A percentile compares a stretch with the other conserved stretches of the same genome.
Conservation (phyloP, 2,113 vertebrate species). For the Buteo buteo region DNA sequence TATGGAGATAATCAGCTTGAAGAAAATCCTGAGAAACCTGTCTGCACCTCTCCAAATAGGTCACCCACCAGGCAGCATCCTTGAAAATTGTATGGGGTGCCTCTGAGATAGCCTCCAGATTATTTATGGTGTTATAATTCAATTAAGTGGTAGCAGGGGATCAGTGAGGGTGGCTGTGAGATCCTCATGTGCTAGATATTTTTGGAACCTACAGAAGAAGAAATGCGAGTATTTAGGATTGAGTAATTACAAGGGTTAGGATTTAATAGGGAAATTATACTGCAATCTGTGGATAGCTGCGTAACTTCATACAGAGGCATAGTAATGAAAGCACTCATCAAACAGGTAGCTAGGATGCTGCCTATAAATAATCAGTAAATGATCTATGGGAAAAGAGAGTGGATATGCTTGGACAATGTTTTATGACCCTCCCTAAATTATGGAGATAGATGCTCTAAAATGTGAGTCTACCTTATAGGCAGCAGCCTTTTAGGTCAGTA, state of each 20-base stretch:
- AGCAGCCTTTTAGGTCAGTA: background rate
- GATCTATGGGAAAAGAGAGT: background rate
- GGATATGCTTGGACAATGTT: background rate
- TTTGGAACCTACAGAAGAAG: conserved; percentile 19
- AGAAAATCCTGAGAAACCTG: conserved; percentile 12
- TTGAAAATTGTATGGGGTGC: conserved; percentile 23
- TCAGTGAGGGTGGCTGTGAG: conserved; percentile 1
- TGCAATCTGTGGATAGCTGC: background rate
- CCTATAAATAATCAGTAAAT: background rate
- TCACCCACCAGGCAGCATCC: background rate
- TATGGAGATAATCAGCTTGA: conserved; percentile 31
- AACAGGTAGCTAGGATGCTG: background rate
- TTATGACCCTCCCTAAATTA: background rate
- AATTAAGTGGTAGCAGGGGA: conserved; percentile 43
- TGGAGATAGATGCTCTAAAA: background rate
- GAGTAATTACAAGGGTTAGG: conserved; percentile 25
- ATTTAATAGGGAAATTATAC: conserved; percentile 14
- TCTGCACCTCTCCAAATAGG: conserved; percentile 42
- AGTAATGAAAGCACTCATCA: background rate
- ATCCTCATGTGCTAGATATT: background rate
- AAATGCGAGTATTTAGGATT: conserved; percentile 40
- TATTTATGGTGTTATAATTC: conserved; percentile 56
- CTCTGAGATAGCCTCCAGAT: conserved; percentile 33
- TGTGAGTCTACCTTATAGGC: background rate
- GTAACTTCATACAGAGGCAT: background rate